Base-by-base conservation (phyloP, 2,113 vertebrate species). In the Barbus barbus region DNA sequence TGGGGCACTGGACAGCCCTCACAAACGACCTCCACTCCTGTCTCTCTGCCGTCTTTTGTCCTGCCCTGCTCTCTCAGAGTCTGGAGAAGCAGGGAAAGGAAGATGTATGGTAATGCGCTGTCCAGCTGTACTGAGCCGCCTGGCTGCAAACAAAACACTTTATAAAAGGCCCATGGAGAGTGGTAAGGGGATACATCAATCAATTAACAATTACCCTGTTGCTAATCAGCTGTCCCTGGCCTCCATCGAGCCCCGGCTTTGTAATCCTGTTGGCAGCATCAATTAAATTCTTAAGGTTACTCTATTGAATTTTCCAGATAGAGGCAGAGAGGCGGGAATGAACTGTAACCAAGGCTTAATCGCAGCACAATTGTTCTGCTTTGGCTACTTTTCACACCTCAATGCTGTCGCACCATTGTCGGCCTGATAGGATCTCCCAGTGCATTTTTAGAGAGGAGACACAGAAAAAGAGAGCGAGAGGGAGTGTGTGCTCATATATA, bases 281-380 rank as follows among this genome's bases (percentile, higher is more conserved):
- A 92, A 93, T 91, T 94, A 93, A 94, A 93, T 93, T 94, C 91
- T 94, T 95, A 95, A 95, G 94, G 94, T 94, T 95, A 94, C 92
- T 94, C 93, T 95, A 95, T 95, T 95, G 94, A 94, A 95, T 95
- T 95, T 94, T 90, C 87, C 90, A 91, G 92, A 93, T 92, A 93
- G 92, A 81, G 90, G 88, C 84, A 81, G 71, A 73, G 78, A 78
- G 31, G 65, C 60, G 73, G 83, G 85, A 86, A 88, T 88, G 88
- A 91, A 89, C 89, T 90, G 90, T 88, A 88, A 88, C 91, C 86
- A 86, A 89, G 90, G 89, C 83, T 90, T 89, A 88, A 89, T 88
- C 84, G 86, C 41, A 22, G 67, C 72, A 81, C 87, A 86, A 89
- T 89, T 91, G 91, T 90, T 91, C 85, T 82, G 83, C 83, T 83